Base-by-base conservation (phyloP, 2,888 invertebrate genomes). In the Agonopterix subpropinquella region DNA sequence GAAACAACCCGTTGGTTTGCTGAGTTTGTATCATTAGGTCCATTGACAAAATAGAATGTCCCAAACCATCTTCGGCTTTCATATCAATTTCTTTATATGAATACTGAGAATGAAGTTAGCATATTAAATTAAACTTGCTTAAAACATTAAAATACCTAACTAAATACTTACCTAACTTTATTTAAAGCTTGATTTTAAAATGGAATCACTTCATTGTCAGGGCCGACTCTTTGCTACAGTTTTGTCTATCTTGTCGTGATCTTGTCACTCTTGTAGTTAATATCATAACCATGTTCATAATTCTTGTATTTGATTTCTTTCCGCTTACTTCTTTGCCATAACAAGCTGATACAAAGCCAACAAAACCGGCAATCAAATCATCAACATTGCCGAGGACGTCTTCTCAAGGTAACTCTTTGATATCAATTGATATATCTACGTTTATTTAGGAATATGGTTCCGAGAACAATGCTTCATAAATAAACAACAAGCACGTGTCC, bases 321-420 rank as follows among this genome's bases (percentile, higher is more conserved):
- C 86, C 85, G 86, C 88, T 87, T 88, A 79, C 86, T 87, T 87
- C 85, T 86, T 85, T 87, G 84, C 85, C 80, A 84, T 81, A 82
- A 84, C 83, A 90, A 96, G 96, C 95, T 92, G 96, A 96, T 90
- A 92, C 95, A 89, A 96, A 96, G 91, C 97, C 97, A 80, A 93
- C 96, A 83, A 97, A 97, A 92, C 96, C 97, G 89, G 97, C 97
- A 87, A 97, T 97, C 90, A 97, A 97, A 92, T 96, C 96, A 80
- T 96, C 96, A 72, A 96, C 96, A 80, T 93, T 97, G 89, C 96
- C 96, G 80, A 92, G 96, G 91, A 96, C 95, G 76, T 96, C 96
- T 67, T 96, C 96, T 68, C 96, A 96, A 95, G 96, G 96, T 96
- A 95, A 94, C 58, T 28, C 63, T 75, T 77, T 77, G 65, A 66